Percentiles rank a stretch among this genome's conserved stretches.
phyloP scores from a whole-genome alignment of 2,797 vertebrate species.

The Anguilla pacifica region DNA sequence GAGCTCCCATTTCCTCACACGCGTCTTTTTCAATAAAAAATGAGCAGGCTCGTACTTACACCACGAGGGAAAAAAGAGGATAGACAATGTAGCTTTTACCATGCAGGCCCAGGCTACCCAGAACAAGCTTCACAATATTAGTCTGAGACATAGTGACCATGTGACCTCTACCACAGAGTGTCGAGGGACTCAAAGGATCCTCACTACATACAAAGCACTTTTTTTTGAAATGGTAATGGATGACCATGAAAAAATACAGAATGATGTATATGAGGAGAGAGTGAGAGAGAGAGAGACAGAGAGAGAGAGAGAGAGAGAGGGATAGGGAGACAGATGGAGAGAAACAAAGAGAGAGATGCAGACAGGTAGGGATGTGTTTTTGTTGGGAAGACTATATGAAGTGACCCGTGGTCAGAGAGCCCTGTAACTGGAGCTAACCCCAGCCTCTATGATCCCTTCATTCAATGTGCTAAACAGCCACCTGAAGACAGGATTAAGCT shows the following conservation, averaged over 20 bases:
- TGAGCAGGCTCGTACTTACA: slow-evolving; percentile 62
- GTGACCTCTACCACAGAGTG: slow-evolving; percentile 68
- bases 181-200: slow-evolving; percentile 66
- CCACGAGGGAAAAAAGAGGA: slow-evolving; percentile 60
- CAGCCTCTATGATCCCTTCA: slow-evolving; percentile 69
- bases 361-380: slow-evolving; percentile 59
- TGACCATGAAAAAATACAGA: slow-evolving; percentile 19
- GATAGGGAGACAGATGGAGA: slow-evolving; percentile 55
- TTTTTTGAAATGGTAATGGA: neutral
- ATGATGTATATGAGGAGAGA: slow-evolving; percentile 18
- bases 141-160: slow-evolving; percentile 62
- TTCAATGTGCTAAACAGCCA: slow-evolving; percentile 76
- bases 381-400: slow-evolving; percentile 55
- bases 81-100: slow-evolving; percentile 64
- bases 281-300: slow-evolving; percentile 55
- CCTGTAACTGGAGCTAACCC: slow-evolving; percentile 78
- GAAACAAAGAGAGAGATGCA: slow-evolving; percentile 59
- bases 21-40: slow-evolving; percentile 73
- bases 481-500: slow-evolving; percentile 77
- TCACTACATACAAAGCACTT: slow-evolving; percentile 40
- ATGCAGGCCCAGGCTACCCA: slow-evolving; percentile 62
- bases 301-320: slow-evolving; percentile 43
- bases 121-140: slow-evolving; percentile 67
- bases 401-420: slow-evolving; percentile 76
- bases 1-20: slow-evolving; percentile 68